These are phyloP conservation scores for Silurus lanzhouensis DNA, from an alignment of 2,797 vertebrate species.

Conservation along the genomic window DNA sequence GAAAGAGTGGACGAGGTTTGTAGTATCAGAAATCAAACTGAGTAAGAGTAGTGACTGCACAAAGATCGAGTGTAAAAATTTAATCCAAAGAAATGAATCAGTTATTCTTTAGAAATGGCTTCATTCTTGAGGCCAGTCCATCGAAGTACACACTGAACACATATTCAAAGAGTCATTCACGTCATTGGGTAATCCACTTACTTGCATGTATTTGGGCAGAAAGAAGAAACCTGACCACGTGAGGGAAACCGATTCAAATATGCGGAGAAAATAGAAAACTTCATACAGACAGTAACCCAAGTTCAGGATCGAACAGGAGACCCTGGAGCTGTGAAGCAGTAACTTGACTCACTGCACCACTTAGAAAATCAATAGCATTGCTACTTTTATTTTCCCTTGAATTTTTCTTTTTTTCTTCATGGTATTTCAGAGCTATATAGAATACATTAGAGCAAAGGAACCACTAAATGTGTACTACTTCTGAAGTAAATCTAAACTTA, in stretches of 20 bases:
- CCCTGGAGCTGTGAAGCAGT: neutral
- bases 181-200: neutral
- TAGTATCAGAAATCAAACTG: neutral
- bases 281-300: neutral
- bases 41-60: neutral
- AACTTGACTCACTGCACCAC: neutral
- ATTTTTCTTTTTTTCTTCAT: neutral
- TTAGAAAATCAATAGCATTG: neutral
- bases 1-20: neutral
- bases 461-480: neutral
- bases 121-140: neutral
- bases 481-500: neutral
- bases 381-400: neutral
- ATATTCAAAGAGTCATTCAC: neutral
- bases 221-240: neutral
- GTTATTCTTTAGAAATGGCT: neutral
- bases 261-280: neutral
- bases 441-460: neutral
- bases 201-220: neutral
- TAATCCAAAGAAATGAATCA: neutral
- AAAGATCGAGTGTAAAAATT: neutral
- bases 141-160: neutral
- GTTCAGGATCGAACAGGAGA: neutral
- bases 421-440: neutral
- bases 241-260: neutral